Base-by-base conservation (phyloP, 2,797 vertebrate genomes). In the Oreochromis grahami region DNA sequence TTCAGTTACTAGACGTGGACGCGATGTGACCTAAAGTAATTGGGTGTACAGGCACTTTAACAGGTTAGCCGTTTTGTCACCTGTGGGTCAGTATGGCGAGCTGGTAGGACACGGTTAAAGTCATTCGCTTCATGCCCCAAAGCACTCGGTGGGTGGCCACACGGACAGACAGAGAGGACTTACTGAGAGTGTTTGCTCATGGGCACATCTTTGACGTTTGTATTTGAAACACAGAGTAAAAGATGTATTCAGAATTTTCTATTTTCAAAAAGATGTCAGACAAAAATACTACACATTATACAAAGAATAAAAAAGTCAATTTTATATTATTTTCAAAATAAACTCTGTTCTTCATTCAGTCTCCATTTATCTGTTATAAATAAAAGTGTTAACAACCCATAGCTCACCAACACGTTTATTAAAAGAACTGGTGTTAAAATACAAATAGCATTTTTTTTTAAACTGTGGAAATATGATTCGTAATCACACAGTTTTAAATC, bases 111-210 rank as follows among this genome's bases (percentile, higher is more conserved):
- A 43, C 32, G 85, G 74, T 86, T 41, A 38, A 76, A 79, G 82
- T 29, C 13, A 38, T 41, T 84, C 68, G 17, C 63, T 88, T 89
- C 78, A 79, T 68, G 88, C 21, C 32, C 13, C 55, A 21, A 5
- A 70, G 88, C 77, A 82, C 93, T 93, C 82, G 36, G 94, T 95
- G 94, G 95, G 95, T 96, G 95, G 95, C 92, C 95, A 90, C 24
- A 56, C 12, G 63, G 85, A 83, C 89, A 70, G 84, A 79, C 84
- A 79, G 84, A 84, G 81, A 76, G 63, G 77, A 76, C 74, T 48
- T 29, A 29, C 68, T 77, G 89, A 82, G 82, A 81, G 48, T 78
- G 83, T 78, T 77, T 85, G 68, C 41, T 53, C 72, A 74, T 38
- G 17, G 52, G 80, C 21, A 36, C 4, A 17, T 38, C 81, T 74